phyloP scores from a whole-genome alignment of 2,797 vertebrate species.

The Aulostomus chinensis region DNA sequence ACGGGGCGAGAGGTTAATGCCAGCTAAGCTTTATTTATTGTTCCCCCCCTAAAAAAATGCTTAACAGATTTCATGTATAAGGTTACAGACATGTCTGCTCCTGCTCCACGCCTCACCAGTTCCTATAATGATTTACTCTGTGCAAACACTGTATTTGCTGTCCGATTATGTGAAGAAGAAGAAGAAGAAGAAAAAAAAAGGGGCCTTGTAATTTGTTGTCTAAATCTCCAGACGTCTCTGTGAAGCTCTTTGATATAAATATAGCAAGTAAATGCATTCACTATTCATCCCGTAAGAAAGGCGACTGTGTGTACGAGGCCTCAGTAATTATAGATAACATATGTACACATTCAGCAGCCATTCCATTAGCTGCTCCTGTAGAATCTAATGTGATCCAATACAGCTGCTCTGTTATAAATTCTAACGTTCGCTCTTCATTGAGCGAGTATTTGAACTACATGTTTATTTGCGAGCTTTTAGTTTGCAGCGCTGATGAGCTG shows the following conservation, averaged over 20 bases:
- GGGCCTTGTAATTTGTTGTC: constrained; percentile 19
- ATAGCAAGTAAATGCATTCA: constrained; percentile 1
- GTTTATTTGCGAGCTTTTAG: too few relatives aligned
- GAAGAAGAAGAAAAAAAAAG: too few relatives aligned
- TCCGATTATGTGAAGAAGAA: constrained; percentile 39
- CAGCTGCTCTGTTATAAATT: background rate
- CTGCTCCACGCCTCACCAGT: constrained; percentile 45
- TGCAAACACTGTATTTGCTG: constrained; percentile 52
- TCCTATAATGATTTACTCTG: constrained; percentile 62
- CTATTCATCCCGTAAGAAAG: background rate
- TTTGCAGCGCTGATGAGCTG: too few relatives aligned
- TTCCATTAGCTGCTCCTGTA: background rate
- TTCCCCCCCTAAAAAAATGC: constrained; percentile 77
- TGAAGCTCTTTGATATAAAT: constrained; percentile 28
- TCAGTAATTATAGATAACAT: too few relatives aligned
- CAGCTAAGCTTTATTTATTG: constrained; percentile 85
- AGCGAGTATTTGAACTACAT: background rate
- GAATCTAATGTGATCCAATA: background rate
- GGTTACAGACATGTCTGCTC: constrained; percentile 73
- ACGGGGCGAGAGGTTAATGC: constrained; percentile 80
- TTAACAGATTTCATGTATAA: constrained; percentile 81
- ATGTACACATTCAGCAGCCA: too few relatives aligned
- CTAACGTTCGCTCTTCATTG: background rate
- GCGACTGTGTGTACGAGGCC: background rate
- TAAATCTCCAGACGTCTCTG: constrained; percentile 28